A percentile compares a stretch with the other conserved stretches of the same genome.
Conservation (phyloP, 2,888 invertebrate genomes). For the Tiphia femorata region DNA sequence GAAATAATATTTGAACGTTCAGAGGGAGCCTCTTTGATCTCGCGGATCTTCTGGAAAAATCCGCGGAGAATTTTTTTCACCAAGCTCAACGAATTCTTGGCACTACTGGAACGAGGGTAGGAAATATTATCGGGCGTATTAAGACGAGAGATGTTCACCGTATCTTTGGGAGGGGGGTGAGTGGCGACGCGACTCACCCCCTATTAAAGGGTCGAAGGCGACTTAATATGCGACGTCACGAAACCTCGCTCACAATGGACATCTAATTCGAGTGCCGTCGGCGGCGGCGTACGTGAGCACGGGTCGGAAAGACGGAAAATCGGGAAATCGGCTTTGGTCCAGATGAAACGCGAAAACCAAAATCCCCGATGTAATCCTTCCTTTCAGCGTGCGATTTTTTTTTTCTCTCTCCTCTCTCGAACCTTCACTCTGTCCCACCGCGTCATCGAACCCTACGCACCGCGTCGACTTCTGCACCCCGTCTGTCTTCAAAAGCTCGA, state of each 20-base stretch:
- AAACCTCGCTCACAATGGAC: constrained; percentile 56
- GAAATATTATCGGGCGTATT: constrained; percentile 51
- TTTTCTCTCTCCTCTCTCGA: constrained; percentile 23
- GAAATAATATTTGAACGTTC: too few relatives aligned
- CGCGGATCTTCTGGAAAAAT: too few relatives aligned
- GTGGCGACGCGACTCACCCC: constrained; percentile 43
- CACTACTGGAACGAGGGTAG: too few relatives aligned
- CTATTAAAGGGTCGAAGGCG: constrained; percentile 57
- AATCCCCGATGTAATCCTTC: constrained; percentile 68
- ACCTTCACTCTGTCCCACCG: constrained; percentile 17
- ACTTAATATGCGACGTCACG: constrained; percentile 65
- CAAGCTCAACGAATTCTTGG: too few relatives aligned
- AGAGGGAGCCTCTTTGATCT: too few relatives aligned
- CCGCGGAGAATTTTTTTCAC: too few relatives aligned
- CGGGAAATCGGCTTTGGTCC: constrained; percentile 68
- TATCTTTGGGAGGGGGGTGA: constrained; percentile 29
- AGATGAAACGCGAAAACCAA: constrained; percentile 67
- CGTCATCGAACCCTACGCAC: constrained; percentile 41
- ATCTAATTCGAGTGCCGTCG: constrained; percentile 59
- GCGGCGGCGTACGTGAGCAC: constrained; percentile 6
- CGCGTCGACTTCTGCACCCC: constrained; percentile 43
- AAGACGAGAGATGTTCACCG: constrained; percentile 36
- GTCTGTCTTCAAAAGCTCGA: constrained; percentile 45
- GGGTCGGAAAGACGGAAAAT: constrained; percentile 59
- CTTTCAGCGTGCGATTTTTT: constrained; percentile 61